Percentiles rank a stretch among this genome's conserved stretches.
Conservation (phyloP, 2,888 invertebrate species). For the Strigamia crassipes region DNA sequence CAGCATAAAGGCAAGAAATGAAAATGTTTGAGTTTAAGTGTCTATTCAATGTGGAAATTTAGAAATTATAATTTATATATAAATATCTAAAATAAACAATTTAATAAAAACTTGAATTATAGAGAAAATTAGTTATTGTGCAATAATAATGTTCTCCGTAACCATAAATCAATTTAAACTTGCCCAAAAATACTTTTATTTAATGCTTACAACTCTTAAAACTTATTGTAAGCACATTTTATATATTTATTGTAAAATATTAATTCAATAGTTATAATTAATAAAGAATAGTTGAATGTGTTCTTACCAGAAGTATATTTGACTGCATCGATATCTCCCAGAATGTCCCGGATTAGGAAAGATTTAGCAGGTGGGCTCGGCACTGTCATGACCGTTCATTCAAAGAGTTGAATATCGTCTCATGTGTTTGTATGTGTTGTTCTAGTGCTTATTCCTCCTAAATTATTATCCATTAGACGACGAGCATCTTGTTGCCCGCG, state of each 20-base stretch:
- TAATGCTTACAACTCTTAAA: no score
- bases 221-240: no score
- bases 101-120: no score
- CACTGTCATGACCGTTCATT: not conserved
- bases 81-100: not conserved
- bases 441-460: conserved; percentile 1
- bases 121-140: no score
- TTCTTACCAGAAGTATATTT: not conserved
- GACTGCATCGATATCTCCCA: conserved; percentile 6
- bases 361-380: conserved; percentile 39
- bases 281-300: not conserved
- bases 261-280: not conserved
- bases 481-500: conserved; percentile 7
- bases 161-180: no score
- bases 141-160: no score
- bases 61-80: not conserved
- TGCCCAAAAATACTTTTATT: no score
- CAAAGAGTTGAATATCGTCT: not conserved
- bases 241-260: not conserved
- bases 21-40: not conserved
- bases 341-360: conserved; percentile 46
- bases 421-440: not conserved
- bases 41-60: not conserved
- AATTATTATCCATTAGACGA: conserved; percentile 12
- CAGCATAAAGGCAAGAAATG: not conserved